These are phyloP conservation scores for Callyntrura guangdongensis DNA, from an alignment of 2,888 invertebrate species.

Conservation along the genomic window DNA sequence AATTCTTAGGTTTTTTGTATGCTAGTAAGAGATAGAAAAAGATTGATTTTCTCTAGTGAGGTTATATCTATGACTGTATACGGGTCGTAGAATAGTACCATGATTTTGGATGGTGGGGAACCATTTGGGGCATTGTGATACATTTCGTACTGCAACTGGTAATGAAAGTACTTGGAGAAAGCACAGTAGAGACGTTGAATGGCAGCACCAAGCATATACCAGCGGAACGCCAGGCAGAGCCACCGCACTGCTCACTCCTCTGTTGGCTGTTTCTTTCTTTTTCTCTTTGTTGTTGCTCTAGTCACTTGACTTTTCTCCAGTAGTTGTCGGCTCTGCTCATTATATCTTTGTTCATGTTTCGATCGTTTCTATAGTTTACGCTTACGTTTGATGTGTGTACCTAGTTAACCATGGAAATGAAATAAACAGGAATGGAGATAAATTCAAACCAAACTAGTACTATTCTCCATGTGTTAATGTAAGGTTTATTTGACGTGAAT, in stretches of 20 bases:
- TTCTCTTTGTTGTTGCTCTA: neutral
- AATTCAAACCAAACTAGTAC: no score
- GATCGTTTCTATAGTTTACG: no score
- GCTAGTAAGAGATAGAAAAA: neutral
- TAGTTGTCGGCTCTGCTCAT: slow-evolving; percentile 57
- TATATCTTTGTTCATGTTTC: slow-evolving; percentile 32
- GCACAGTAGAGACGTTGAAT: neutral
- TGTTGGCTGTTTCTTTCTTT: slow-evolving; percentile 35
- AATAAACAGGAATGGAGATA: no score
- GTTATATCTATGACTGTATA: neutral
- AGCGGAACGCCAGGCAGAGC: slow-evolving; percentile 1
- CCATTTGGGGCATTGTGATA: no score
- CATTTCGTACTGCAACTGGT: no score
- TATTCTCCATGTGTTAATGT: no score
- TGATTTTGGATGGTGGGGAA: no score
- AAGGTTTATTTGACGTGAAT: no score
- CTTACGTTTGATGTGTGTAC: neutral
- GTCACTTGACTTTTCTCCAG: slow-evolving; percentile 59
- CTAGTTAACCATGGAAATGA: neutral
- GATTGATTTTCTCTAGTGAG: neutral
- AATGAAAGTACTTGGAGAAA: neutral
- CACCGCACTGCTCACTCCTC: slow-evolving; percentile 64
- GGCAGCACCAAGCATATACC: neutral
- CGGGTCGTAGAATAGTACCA: neutral
- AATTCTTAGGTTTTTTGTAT: neutral